phyloP scores from a whole-genome alignment of 2,888 invertebrate genomes.

The Drosophila paranaensis region DNA sequence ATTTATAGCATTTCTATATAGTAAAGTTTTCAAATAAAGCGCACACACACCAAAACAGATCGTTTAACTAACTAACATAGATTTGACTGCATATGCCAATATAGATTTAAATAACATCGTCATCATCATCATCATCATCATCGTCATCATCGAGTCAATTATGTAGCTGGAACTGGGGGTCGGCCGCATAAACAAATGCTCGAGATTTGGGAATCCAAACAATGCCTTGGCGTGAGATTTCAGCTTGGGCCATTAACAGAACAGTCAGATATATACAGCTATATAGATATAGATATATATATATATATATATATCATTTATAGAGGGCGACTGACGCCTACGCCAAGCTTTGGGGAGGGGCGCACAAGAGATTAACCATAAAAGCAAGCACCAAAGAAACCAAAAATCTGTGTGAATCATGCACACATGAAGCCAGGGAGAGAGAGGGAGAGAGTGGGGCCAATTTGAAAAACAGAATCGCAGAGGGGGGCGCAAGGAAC shows the following conservation, averaged over 20 bases:
- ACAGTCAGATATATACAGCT: constrained; percentile 27
- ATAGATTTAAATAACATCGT: constrained; percentile 25
- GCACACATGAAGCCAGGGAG: neutral
- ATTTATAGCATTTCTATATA: neutral
- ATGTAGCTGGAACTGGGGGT: constrained; percentile 27
- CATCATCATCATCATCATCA: neutral
- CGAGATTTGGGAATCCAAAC: constrained; percentile 25
- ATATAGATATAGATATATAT: neutral
- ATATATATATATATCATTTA: constrained; percentile 13
- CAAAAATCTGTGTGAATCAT: constrained; percentile 28
- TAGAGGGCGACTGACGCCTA: constrained; percentile 44
- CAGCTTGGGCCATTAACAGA: constrained; percentile 44
- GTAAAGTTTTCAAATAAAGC: neutral
- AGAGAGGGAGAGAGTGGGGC: neutral
- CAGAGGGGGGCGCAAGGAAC: constrained; percentile 10
- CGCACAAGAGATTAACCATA: neutral
- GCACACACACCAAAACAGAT: constrained; percentile 18
- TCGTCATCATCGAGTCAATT: constrained; percentile 36
- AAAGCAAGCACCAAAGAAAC: constrained; percentile 32
- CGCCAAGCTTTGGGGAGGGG: constrained; percentile 55
- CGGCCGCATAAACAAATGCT: constrained; percentile 53
- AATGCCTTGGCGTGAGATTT: constrained; percentile 41
- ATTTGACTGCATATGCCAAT: constrained; percentile 25
- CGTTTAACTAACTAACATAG: constrained; percentile 54
- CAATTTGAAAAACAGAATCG: neutral